Evolutionary conservation across 2,113 vertebrate species (phyloP), one percentile per base, ranked within the genome.

Genomic region (Cairina moschata): DNA sequence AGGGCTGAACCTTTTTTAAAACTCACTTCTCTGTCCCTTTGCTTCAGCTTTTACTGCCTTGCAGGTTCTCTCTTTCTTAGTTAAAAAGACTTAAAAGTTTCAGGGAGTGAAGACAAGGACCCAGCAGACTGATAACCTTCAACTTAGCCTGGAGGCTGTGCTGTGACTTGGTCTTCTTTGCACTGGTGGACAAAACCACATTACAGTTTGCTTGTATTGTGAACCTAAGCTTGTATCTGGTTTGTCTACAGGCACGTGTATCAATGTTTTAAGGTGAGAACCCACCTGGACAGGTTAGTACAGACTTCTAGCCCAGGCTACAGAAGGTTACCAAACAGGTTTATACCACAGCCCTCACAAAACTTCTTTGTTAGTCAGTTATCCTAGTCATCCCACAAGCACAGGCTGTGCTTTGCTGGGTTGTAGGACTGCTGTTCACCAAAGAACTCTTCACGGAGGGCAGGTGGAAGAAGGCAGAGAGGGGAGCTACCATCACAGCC

Each of bases 111-210:
- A 87, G 10, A 55, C 8, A 74, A 66, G 4, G 2, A 76, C 13
- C 4, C 0, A 34, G 29, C 6, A 84, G 32, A 54, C 26, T 71
- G 21, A 62, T 17, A 81, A 69, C 56, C 6, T 6, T 52, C 22
- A 62, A 3, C 78, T 17, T 23, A 86, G 20, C 17, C 34, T 42
- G 17, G 34, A 40, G n/a, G n/a, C 13, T 54, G 6, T 68, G 28
- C n/a, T 34, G n/a, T 25, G 6, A 44, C 40, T 65, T 56, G 31
- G 20, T 26, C 22, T 17, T 20, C 36, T 76, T 54, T 44, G 13
- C 38, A 44, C 0, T 15, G 73, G 13, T 81, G 8, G 23, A 76
- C 21, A 78, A 71, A 77, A 67, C 5, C 0, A 0, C 17, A 2
- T 21, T 13, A 42, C n/a, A 52, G 20, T 13, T 85, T 58, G 23